Evolutionary conservation across 2,888 invertebrate genomes (phyloP), one percentile per base, ranked within the genome.

Genomic region (Agrotis clavis): DNA sequence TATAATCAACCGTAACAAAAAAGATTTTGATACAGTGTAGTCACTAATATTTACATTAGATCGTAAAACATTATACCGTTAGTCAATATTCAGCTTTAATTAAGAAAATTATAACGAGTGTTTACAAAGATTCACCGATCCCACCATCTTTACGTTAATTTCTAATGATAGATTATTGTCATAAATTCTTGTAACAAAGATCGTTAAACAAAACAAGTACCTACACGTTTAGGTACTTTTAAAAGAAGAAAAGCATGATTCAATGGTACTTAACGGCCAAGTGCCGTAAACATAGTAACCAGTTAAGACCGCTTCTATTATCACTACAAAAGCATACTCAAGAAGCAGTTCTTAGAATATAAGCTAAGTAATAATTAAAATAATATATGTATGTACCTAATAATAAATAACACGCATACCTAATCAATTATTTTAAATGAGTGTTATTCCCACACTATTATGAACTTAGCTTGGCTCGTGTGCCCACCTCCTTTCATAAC

Each of bases 241-340:
- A 53, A 3, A 13, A 45, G 4, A 47, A 54, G 19, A 21, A 47
- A 47, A 53, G 11, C 53, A n/a, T 54, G 54, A 54, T 66, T 65
- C 14, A 30, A 14, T 19, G 14, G 18, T 21, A 66, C 19, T 47
- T 30, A 19, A 48, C 30, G 21, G 45, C 35, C 18, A 67, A 67
- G 21, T 35, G 18, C 4, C 14, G 18, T 54, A 19, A 47, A 14
- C 3, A 48, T 4, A 56, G 9, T 21, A 35, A 67, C 67, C 56
- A 67, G 56, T 56, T 67, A n/a, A 9, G 14, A 48, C 48, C 18
- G 19, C n/a, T 25, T 67, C n/a, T n/a, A 67, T 35, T 21, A 16
- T 67, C 19, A 56, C 14, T 47, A 56, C 13, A 48, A 67, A 21
- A 25, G 35, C 48, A 16, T 41, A 7, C 18, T 21, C 18, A 25